Base-by-base conservation (phyloP, 2,113 vertebrate genomes). In the Cynocephalus volans region DNA sequence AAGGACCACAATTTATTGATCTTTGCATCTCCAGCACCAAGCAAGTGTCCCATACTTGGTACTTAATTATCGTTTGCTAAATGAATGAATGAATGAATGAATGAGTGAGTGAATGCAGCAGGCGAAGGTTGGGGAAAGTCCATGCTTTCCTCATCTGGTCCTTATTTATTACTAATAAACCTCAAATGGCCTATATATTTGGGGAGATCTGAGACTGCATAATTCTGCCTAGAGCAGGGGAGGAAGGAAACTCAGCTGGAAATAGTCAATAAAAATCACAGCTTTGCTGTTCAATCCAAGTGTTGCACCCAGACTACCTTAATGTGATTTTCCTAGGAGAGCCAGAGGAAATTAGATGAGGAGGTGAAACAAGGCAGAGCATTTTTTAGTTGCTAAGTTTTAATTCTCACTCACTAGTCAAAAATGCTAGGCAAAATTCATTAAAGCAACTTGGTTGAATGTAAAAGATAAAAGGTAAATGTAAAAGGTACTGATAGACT, bases 381-480 rank as follows among this genome's bases (percentile, higher is more conserved):
- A 24, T 56, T 50, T 91, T 70, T 81, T 67, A 89, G 52, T 86
- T 91, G 9, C 12, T 79, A 81, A 83, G 54, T 64, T 94, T 54
- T 67, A 67, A 72, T 73, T 94, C 6, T 21, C 13, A 95, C 8
- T 76, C 36, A 41, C 88, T 90, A 82, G 64, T 67, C 92, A 90
- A 93, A 81, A 92, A 77, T 81, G 41, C 21, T 69, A 14, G n/a
- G 26, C 8, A 92, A 84, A 94, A 88, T 67, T 85, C 54, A 52
- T 88, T 60, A 92, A 90, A n/a, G 10, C 33, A 89, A 73, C n/a
- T 82, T 93, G 36, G 33, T 69, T 83, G 28, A 94, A 91, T 41
- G 41, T 41, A 41, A 41, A 41, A 41, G 41, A 41, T 41, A 41
- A 41, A 41, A 41, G 41, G 41, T 41, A 41, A 41, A 41, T 41